Base-by-base conservation (phyloP, 2,888 invertebrate species). In the Halictus ligatus region DNA sequence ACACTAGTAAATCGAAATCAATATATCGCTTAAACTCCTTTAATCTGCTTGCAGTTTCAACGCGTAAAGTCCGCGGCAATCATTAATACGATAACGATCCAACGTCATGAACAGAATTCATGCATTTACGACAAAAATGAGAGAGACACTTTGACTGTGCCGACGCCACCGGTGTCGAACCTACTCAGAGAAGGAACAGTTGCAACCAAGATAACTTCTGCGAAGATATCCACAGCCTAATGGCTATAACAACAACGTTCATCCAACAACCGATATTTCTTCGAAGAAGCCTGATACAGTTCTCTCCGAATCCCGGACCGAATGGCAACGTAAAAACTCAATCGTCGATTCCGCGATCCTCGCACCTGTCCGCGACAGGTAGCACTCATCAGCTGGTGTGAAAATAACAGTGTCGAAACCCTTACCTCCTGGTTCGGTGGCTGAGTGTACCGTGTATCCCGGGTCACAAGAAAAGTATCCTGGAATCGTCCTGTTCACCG, bases 371-470 rank as follows among this genome's bases (percentile, higher is more conserved):
- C 72, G 72, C n/a, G n/a, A 72, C 48, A 25, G 29, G 15, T 13
- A 29, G 8, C 46, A 29, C 15, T 8, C 3, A n/a, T n/a, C 43
- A 29, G 50, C 46, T n/a, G 58, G n/a, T 12, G 58, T 1, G 58
- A n/a, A n/a, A 58, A n/a, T 58, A 58, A 58, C 46, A 46, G 64
- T 35, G 35, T 64, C 2, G 29, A 29, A 18, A 7, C 29, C 12
- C 85, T 85, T 85, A 85, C 84, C 84, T 79, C 84, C 72, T 54
- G 58, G n/a, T 54, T 75, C 64, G 43, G 43, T 40, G 40, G n/a
- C 71, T 13, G 12, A 72, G 12, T 40, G 25, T 58, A 15, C 21
- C 21, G 35, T n/a, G n/a, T 64, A 75, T 84, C 74, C 85, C 48
- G 35, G 73, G 35, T 43, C 64, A 40, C 46, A n/a, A 72, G 54